These are phyloP conservation scores for Drosophila mimetica DNA, from an alignment of 2,888 invertebrate species.

Conservation along the genomic window DNA sequence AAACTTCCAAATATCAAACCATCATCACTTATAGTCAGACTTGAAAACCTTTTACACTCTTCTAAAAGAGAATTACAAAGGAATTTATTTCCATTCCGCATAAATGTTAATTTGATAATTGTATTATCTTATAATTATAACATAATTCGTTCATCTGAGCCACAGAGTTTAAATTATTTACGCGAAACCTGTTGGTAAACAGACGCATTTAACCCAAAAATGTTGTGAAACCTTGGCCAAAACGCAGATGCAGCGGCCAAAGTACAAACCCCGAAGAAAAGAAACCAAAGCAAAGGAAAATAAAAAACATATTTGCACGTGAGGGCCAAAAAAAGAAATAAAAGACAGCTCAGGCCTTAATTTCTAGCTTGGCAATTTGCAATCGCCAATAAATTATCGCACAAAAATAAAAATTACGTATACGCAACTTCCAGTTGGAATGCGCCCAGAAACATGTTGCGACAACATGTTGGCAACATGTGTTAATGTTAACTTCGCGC, in stretches of 20 bases:
- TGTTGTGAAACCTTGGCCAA: conserved; percentile 58
- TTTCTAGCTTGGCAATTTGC: conserved; percentile 28
- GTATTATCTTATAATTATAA: too few species aligned
- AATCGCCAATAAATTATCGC: conserved; percentile 37
- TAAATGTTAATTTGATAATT: too few species aligned
- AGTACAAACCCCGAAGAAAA: conserved; percentile 21
- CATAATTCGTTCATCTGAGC: too few species aligned
- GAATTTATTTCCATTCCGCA: too few species aligned
- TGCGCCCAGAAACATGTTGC: conserved; percentile 51
- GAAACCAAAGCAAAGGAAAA: conserved; percentile 1
- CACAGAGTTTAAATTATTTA: neutral
- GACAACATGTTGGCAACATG: conserved; percentile 32
- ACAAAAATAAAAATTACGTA: conserved; percentile 52
- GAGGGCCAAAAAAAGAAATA: conserved; percentile 7
- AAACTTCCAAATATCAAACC: neutral
- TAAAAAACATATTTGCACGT: conserved; percentile 26
- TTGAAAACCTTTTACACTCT: too few species aligned
- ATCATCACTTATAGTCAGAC: too few species aligned
- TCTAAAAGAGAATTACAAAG: too few species aligned
- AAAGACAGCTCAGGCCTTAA: conserved; percentile 12
- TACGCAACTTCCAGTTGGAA: conserved; percentile 36
- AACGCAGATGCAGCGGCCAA: conserved; percentile 28
- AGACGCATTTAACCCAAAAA: conserved; percentile 55
- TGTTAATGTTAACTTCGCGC: conserved; percentile 26
- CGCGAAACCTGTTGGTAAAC: neutral